Conservation (phyloP, 2,113 vertebrate genomes). For the Ranitomeya imitator region DNA sequence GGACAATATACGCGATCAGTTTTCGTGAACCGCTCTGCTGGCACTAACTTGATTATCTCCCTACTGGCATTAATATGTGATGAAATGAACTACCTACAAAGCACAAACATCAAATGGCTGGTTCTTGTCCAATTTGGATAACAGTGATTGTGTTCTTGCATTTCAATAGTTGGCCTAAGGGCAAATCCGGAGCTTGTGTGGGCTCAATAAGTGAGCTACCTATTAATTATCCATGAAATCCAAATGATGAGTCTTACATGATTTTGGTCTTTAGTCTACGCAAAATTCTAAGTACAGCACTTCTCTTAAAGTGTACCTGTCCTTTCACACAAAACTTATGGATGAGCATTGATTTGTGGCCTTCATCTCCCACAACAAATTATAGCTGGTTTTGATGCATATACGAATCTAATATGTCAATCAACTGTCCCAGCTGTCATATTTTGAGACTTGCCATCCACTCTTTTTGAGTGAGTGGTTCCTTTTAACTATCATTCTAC, state of each 20-base stretch:
- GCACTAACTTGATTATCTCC: neutral
- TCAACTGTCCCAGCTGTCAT: too few species aligned
- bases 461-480: too few species aligned
- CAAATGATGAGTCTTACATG: neutral
- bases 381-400: too few species aligned
- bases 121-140: neutral
- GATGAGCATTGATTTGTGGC: too few species aligned
- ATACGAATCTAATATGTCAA: too few species aligned
- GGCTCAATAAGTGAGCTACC: neutral
- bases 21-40: neutral
- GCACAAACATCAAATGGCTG: constrained; percentile 6
- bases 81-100: constrained; percentile 6
- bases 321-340: too few species aligned
- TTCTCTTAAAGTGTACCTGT: neutral
- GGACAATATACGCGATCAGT: neutral
- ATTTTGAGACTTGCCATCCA: too few species aligned
- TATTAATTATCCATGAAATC: neutral
- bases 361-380: too few species aligned
- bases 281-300: neutral
- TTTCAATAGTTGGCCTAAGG: constrained; percentile 6
- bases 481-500: too few species aligned
- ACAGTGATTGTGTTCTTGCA: neutral
- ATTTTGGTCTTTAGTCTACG: neutral
- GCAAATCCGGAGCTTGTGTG: neutral
- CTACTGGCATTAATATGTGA: neutral